Conservation (phyloP, 1,140 invertebrate genomes). For the Parapsyche elsis region DNA sequence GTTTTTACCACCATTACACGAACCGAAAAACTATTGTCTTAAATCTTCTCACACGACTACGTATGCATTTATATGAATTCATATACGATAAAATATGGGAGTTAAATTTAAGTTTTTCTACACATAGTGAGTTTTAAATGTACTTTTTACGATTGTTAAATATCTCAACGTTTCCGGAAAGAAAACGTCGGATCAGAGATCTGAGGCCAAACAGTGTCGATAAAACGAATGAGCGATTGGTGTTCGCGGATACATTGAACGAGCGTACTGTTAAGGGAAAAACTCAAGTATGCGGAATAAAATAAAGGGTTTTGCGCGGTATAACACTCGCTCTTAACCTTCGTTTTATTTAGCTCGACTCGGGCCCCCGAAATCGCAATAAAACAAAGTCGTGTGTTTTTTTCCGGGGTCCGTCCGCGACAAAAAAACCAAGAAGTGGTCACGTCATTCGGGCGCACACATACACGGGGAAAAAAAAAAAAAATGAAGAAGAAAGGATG, state of each 20-base stretch:
- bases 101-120: too few relatives aligned
- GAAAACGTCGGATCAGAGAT: too few relatives aligned
- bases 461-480: not conserved
- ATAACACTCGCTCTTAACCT: conserved; percentile 33
- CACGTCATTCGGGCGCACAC: not conserved
- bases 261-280: not conserved
- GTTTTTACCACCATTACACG: not conserved
- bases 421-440: conserved; percentile 43
- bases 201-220: too few relatives aligned
- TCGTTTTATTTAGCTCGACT: conserved; percentile 15
- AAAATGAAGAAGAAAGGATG: not conserved
- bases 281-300: conserved; percentile 18
- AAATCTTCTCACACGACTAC: not conserved
- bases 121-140: too few relatives aligned
- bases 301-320: conserved; percentile 30
- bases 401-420: conserved; percentile 12
- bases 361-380: conserved; percentile 32
- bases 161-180: too few relatives aligned
- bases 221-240: too few relatives aligned
- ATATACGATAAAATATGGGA: too few relatives aligned
- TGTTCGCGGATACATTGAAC: too few relatives aligned
- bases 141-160: too few relatives aligned
- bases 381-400: conserved; percentile 44
- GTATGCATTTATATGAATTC: too few relatives aligned
- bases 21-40: not conserved